phyloP scores from a whole-genome alignment of 2,113 vertebrate species.

The Colossoma macropomum region DNA sequence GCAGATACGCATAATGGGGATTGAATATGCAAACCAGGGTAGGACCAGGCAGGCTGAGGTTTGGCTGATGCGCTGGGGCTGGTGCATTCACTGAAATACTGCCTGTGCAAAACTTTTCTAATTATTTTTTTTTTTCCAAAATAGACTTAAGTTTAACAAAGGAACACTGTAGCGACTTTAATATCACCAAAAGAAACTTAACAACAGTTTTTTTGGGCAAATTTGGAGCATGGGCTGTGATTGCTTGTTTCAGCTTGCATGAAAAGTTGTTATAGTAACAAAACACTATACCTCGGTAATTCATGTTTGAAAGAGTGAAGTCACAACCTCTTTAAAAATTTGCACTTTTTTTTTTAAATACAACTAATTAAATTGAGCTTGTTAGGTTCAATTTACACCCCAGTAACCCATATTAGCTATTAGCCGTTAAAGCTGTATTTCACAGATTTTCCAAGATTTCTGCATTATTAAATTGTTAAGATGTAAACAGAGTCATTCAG shows the following conservation, averaged over 20 bases:
- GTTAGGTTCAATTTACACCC: too few relatives aligned
- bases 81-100: neutral
- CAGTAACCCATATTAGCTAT: neutral
- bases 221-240: neutral
- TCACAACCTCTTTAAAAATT: too few relatives aligned
- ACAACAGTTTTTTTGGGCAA: neutral
- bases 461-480: too few relatives aligned
- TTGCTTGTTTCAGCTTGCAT: neutral
- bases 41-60: neutral
- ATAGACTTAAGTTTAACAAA: neutral
- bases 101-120: neutral
- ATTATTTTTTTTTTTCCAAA: neutral
- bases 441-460: neutral
- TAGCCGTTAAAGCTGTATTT: neutral
- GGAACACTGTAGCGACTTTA: neutral
- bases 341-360: too few relatives aligned
- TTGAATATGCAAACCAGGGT: slow-evolving; percentile 11
- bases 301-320: neutral
- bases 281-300: neutral
- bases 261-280: too few relatives aligned
- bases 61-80: slow-evolving; percentile 4
- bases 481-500: too few relatives aligned
- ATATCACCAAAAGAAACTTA: neutral
- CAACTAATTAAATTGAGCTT: too few relatives aligned
- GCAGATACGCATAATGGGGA: neutral